Percentiles rank a stretch among this genome's conserved stretches.
phyloP scores from a whole-genome alignment of 1,140 invertebrate species.

The Drosophila kepulauana region DNA sequence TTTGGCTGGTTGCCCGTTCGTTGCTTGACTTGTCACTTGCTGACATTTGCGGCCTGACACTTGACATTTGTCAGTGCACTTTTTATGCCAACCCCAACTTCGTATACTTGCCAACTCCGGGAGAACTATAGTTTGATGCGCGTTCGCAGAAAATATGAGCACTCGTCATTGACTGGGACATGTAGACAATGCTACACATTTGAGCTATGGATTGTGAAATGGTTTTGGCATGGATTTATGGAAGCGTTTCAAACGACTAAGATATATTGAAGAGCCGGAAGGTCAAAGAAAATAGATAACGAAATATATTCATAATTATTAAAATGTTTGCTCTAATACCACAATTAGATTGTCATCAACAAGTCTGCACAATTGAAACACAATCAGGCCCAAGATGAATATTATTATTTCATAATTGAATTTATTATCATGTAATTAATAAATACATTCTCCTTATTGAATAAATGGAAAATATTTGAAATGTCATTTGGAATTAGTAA shows the following conservation, averaged over 20 bases:
- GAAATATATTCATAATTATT: background rate
- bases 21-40: slow-evolving; percentile 65
- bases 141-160: slow-evolving; percentile 23
- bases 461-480: slow-evolving; percentile 4
- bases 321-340: no score
- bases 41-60: slow-evolving; percentile 68
- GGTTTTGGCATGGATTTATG: slow-evolving; percentile 30
- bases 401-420: slow-evolving; percentile 8
- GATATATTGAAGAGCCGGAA: no score
- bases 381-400: background rate
- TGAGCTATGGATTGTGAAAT: slow-evolving; percentile 16
- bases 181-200: slow-evolving; percentile 29
- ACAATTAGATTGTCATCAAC: background rate
- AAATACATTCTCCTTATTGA: background rate
- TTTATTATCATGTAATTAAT: background rate
- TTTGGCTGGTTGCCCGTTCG: slow-evolving; percentile 55
- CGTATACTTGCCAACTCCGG: slow-evolving; percentile 16
- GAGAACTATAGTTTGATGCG: slow-evolving; percentile 1
- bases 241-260: background rate
- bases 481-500: slow-evolving; percentile 4
- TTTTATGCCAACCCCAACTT: slow-evolving; percentile 22
- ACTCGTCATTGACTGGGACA: slow-evolving; percentile 42
- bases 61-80: slow-evolving; percentile 62
- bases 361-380: background rate
- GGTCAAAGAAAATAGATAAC: background rate